Evolutionary conservation across 2,888 invertebrate genomes (phyloP), one percentile per base, ranked within the genome.

Genomic region (Coelogynopora nodosa): DNA sequence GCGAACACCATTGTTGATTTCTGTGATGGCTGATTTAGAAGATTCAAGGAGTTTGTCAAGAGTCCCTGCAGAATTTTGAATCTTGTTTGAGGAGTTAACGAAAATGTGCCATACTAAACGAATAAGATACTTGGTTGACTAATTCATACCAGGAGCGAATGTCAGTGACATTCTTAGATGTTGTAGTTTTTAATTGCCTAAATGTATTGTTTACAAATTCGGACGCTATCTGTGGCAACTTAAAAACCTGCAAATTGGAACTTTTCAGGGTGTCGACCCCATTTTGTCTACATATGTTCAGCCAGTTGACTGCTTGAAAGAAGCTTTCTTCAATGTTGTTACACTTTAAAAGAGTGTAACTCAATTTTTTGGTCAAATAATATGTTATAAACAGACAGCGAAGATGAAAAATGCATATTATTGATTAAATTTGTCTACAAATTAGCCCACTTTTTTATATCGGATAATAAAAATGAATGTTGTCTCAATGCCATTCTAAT

Each of bases 161-260:
- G 23, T 80, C 81, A 80, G 81, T 80, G 81, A 80, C 23, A 23
- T 80, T 80, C 27, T 27, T 80, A 23, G 81, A 23, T 13, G 13
- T 80, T 10, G 81, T 10, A 80, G 81, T 80, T 80, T n/a, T 80
- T n/a, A 18, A 80, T 80, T 5, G 81, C n/a, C 27, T 80, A 10
- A 27, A 80, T 10, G 81, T 10, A 80, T 31, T 30, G 84, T 27
- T n/a, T 18, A 23, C 84, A 83, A 13, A 23, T 27, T n/a, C 29
- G 84, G 18, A 83, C 84, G 27, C n/a, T 31, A 30, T n/a, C n/a
- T 18, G 27, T 13, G 89, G 87, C 88, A 10, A 89, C 88, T 31
- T 88, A 88, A 80, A 89, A 89, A 0, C 89, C 89, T 0, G 82
- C 89, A 85, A 90, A 89, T 0, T 81, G 31, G 85, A 90, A 90